Conservation (phyloP, 1,140 invertebrate species). For the Myzus persicae region DNA sequence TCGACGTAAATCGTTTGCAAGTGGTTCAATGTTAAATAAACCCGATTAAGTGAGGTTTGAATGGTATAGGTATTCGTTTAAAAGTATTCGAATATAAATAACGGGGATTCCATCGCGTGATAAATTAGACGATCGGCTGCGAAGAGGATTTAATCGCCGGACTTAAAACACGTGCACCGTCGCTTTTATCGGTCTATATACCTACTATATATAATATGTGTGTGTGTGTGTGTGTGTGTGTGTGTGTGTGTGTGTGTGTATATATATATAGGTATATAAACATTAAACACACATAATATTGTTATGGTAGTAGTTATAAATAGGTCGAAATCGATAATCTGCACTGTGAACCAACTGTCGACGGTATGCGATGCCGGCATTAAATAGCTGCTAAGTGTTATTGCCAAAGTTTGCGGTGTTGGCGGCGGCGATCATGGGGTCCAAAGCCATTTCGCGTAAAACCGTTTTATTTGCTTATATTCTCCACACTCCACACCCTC, state of each 20-base stretch:
- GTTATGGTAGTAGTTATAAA: neutral
- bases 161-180: slow-evolving; percentile 23
- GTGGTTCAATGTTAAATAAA: neutral
- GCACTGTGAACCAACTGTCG: neutral
- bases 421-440: neutral
- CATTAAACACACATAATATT: neutral
- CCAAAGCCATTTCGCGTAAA: neutral
- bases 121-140: neutral
- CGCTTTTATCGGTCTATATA: neutral
- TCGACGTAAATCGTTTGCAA: slow-evolving; percentile 3
- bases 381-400: slow-evolving; percentile 41
- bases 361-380: neutral
- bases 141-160: neutral
- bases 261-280: neutral
- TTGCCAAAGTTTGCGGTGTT: slow-evolving; percentile 25
- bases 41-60: slow-evolving; percentile 3
- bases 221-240: too few relatives aligned
- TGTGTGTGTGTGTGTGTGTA: too few relatives aligned
- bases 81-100: slow-evolving; percentile 8
- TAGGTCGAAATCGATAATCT: neutral
- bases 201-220: too few relatives aligned
- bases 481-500: neutral
- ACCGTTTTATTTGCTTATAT: neutral
- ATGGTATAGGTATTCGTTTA: neutral
- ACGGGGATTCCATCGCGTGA: neutral